phyloP scores from a whole-genome alignment of 2,113 vertebrate genomes.

The Mormyrus lacerda region DNA sequence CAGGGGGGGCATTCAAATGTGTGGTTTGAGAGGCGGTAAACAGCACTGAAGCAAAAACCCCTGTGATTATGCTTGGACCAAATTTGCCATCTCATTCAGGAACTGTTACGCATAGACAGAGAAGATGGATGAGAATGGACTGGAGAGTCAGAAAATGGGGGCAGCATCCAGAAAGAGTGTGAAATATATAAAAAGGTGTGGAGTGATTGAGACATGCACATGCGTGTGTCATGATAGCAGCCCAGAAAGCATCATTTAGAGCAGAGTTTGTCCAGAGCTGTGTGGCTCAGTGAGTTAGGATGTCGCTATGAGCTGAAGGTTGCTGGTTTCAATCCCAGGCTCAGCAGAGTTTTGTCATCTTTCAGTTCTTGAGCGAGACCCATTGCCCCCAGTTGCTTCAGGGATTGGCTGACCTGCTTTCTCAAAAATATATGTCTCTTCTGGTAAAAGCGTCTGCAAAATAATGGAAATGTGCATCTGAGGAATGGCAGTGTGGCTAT shows the following conservation, averaged over 20 bases:
- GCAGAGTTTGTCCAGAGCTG: background rate
- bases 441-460: background rate
- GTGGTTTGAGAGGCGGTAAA: background rate
- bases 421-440: background rate
- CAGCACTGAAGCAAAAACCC: background rate
- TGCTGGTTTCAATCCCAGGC: background rate
- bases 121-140: background rate
- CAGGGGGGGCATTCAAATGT: background rate
- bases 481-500: background rate
- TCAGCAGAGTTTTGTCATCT: background rate
- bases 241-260: background rate
- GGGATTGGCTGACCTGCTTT: background rate
- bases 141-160: background rate
- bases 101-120: background rate
- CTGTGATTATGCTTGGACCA: background rate
- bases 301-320: background rate
- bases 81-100: background rate
- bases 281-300: background rate
- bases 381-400: background rate
- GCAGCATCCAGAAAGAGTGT: background rate
- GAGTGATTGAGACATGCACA: background rate
- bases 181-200: background rate
- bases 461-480: background rate
- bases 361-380: background rate
- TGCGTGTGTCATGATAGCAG: background rate